These are phyloP conservation scores for Syrmaticus mikado DNA, from an alignment of 2,113 vertebrate species.

Conservation along the genomic window DNA sequence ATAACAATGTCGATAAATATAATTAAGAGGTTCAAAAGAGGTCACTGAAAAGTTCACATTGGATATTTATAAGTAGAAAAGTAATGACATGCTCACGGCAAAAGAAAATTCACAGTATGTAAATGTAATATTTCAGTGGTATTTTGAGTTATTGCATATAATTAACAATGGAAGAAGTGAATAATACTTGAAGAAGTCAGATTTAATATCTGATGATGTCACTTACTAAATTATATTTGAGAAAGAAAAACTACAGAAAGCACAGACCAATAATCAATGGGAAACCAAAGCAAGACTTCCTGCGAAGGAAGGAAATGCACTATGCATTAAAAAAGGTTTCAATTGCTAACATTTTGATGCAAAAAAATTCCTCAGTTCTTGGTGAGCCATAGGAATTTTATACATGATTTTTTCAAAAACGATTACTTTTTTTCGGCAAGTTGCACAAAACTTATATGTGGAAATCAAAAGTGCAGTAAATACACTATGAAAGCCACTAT, in stretches of 20 bases:
- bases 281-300: background rate
- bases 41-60: background rate
- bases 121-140: slow-evolving; percentile 37
- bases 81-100: rapidly evolving
- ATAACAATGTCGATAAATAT: background rate
- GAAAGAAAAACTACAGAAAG: background rate
- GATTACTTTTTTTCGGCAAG: background rate
- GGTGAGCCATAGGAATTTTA: background rate
- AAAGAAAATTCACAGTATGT: background rate
- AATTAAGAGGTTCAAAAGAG: background rate
- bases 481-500: background rate
- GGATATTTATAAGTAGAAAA: slow-evolving; percentile 20
- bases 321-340: background rate
- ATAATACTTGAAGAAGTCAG: background rate
- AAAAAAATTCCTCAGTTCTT: background rate
- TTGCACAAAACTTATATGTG: background rate
- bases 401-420: background rate
- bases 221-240: background rate
- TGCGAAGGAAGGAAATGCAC: background rate
- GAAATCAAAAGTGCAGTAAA: background rate
- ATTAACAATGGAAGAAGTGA: background rate
- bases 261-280: background rate
- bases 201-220: background rate
- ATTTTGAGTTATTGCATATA: background rate
- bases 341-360: background rate